Conservation (phyloP, 1,140 invertebrate genomes). For the Eupeodes corollae region DNA sequence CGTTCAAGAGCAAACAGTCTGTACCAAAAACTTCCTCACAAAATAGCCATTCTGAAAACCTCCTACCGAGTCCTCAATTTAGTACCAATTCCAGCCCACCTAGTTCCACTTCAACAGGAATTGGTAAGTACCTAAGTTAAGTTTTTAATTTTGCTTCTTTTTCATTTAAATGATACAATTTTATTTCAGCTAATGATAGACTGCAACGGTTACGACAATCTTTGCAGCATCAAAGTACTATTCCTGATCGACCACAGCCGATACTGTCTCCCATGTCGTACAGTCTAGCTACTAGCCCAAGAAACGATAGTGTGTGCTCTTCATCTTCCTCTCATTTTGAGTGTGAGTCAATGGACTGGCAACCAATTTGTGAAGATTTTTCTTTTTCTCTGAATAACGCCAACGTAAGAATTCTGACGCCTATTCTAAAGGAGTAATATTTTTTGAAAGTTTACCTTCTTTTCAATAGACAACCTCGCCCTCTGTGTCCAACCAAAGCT, state of each 20-base stretch:
- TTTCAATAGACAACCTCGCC: no score
- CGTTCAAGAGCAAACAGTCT: no score
- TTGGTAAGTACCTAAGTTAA: slow-evolving; percentile 9
- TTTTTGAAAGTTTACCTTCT: no score
- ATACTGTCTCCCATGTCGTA: no score
- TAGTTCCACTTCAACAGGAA: no score
- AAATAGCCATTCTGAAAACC: no score
- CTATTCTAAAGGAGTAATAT: no score
- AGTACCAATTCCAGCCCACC: slow-evolving; percentile 3
- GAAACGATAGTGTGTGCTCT: background rate
- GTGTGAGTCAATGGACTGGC: slow-evolving; percentile 17
- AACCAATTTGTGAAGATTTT: slow-evolving; percentile 7
- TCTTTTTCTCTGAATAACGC: background rate
- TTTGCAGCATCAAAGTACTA: background rate
- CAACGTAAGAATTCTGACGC: background rate
- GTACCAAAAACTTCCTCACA: no score
- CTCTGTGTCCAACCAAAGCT: no score
- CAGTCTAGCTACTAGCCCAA: background rate
- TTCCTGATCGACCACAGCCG: no score
- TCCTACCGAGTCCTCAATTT: no score
- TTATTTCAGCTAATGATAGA: slow-evolving; percentile 5
- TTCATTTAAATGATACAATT: background rate
- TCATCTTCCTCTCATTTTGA: background rate
- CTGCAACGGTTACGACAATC: slow-evolving; percentile 7
- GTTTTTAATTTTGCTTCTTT: no score